phyloP scores from a whole-genome alignment of 2,113 vertebrate genomes.

The Cyphomyrus plagiostoma region DNA sequence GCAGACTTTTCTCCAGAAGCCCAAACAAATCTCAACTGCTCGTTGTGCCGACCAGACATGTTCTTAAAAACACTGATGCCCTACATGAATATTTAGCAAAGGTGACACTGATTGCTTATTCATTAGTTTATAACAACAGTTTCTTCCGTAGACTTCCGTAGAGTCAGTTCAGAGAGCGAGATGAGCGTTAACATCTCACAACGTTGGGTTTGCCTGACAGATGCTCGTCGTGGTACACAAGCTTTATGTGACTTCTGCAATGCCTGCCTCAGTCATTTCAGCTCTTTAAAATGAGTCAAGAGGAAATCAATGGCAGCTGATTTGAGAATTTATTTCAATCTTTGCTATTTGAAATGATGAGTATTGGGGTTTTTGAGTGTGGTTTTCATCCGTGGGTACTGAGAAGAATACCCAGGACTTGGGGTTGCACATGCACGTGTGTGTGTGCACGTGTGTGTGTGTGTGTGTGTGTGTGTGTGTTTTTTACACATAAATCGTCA shows the following conservation, averaged over 20 bases:
- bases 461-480: neutral
- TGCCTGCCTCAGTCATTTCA: slow-evolving; percentile 23
- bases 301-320: slow-evolving; percentile 27
- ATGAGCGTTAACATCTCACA: neutral
- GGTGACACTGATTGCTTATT: neutral
- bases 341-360: slow-evolving; percentile 29
- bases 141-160: neutral
- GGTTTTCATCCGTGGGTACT: neutral
- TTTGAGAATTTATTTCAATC: slow-evolving; percentile 42
- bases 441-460: neutral
- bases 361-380: slow-evolving; percentile 12
- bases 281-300: slow-evolving; percentile 20
- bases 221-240: neutral
- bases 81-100: neutral
- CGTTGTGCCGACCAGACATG: neutral
- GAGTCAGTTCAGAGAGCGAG: neutral
- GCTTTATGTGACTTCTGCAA: neutral
- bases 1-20: neutral
- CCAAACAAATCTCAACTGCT: neutral
- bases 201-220: neutral
- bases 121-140: neutral
- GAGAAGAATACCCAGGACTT: neutral
- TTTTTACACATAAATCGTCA: neutral
- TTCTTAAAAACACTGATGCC: neutral
- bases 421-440: neutral